Conservation (phyloP, 2,888 invertebrate species). For the Anticlea derivata region DNA sequence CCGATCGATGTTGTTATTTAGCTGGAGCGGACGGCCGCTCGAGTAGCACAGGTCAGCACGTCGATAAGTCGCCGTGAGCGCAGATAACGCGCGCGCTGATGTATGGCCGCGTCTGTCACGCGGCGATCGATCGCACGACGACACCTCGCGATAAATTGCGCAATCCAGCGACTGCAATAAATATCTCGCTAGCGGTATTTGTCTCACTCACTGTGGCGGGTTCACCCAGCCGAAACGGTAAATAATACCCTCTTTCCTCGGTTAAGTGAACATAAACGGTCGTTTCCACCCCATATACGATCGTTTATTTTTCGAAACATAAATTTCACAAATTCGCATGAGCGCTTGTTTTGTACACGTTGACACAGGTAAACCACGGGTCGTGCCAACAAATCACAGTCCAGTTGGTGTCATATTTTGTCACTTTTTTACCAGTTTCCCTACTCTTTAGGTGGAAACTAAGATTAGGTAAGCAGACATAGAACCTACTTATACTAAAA, state of each 20-base stretch:
- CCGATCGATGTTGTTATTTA: constrained; percentile 64
- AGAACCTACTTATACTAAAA: background rate
- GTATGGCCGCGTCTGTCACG: constrained; percentile 76
- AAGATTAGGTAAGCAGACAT: background rate
- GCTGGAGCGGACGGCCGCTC: constrained; percentile 41
- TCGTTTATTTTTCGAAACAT: constrained; percentile 82
- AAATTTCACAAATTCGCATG: constrained; percentile 78
- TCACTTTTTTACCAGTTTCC: background rate
- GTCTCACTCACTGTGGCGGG: constrained; percentile 82
- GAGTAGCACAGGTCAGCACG: constrained; percentile 42
- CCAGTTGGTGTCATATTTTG: constrained; percentile 26
- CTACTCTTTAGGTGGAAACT: background rate
- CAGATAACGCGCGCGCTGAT: constrained; percentile 80
- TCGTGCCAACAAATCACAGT: constrained; percentile 37
- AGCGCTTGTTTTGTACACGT: constrained; percentile 60
- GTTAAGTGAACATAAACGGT: constrained; percentile 84
- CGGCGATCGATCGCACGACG: constrained; percentile 78
- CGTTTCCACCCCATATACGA: constrained; percentile 84
- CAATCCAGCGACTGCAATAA: constrained; percentile 82
- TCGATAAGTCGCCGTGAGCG: constrained; percentile 79
- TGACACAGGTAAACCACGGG: constrained; percentile 51
- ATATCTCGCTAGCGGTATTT: constrained; percentile 79
- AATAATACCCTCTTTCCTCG: constrained; percentile 84
- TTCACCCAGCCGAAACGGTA: constrained; percentile 82
- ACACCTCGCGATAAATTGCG: constrained; percentile 83